Base-by-base conservation (phyloP, 2,888 invertebrate species). In the Troides oblongomaculatus region DNA sequence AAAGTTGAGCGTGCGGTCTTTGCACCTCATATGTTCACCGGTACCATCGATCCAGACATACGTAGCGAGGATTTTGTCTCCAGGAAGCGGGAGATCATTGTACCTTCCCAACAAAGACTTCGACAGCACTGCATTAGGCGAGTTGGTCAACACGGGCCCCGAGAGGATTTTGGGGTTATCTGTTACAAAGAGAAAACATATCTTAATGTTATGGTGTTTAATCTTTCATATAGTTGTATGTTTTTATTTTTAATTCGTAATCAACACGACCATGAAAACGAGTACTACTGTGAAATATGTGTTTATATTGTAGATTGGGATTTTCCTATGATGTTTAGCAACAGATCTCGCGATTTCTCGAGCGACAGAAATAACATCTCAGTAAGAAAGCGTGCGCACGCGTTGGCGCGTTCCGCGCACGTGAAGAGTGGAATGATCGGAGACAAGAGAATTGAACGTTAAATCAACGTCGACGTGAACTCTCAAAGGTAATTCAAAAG, bases 31-130 rank as follows among this genome's bases (percentile, higher is more conserved):
- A 81, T 96, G 94, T 85, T 98, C 97, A 30, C 97, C 98, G 25
- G 96, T 96, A 43, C 98, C 98, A 83, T 99, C 98, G 79, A 99
- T 97, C 98, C 98, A 99, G 68, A 98, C 94, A 88, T 99, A 99
- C 66, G 97, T 97, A 59, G 97, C 97, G 83, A 97, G 95, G 68
- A 96, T 94, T 83, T 94, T 94, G 79, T 96, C 95, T 43, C 95
- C 95, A 12, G 97, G 96, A 72, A 97, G 93, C 0, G 97, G 97
- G 75, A 98, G 93, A 75, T 95, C 94, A 83, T 96, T 92, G 87
- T 97, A 98, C 70, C 95, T 94, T 73, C 93, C 93, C 73, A 96
- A 85, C 65, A 97, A 93, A 62, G 94, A 93, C 90, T 97, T 97
- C 78, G 97, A 96, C 69, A 97, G 91, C 74, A 95, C 95, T 77